phyloP scores from a whole-genome alignment of 2,797 vertebrate genomes.

The Helostoma temminkii region DNA sequence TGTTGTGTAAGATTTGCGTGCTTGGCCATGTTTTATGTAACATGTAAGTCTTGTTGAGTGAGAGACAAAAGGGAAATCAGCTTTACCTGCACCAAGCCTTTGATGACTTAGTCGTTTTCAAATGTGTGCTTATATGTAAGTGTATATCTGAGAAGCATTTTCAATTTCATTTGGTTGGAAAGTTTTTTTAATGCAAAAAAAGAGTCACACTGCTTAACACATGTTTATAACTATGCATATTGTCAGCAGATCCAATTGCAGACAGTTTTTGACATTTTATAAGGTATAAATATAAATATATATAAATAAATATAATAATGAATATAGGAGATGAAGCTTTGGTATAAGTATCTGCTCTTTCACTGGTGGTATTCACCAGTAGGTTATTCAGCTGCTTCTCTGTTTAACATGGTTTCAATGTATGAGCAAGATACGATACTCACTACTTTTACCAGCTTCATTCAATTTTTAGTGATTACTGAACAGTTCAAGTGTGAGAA shows the following conservation, averaged over 20 bases:
- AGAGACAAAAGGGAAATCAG: conserved; percentile 9
- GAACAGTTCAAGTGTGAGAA: conserved; percentile 3
- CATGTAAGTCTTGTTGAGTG: not conserved
- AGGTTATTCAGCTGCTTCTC: not conserved
- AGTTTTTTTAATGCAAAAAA: not conserved
- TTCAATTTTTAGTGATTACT: conserved; percentile 37
- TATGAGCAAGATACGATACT: not conserved
- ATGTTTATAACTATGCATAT: not conserved
- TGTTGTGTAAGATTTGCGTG: not conserved
- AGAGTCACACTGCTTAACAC: too few relatives aligned
- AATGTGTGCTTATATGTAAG: too few relatives aligned
- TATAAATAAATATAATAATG: too few relatives aligned
- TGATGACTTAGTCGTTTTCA: conserved; percentile 18
- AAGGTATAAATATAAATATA: too few relatives aligned
- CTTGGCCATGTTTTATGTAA: conserved; percentile 23
- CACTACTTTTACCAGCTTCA: not conserved
- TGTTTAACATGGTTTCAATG: conserved; percentile 16
- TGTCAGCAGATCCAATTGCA: too few relatives aligned
- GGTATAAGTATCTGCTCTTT: not conserved
- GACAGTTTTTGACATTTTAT: too few relatives aligned
- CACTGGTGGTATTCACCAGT: too few relatives aligned
- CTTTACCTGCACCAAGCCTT: conserved; percentile 21
- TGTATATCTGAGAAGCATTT: too few relatives aligned
- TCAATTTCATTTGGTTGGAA: conserved; percentile 9
- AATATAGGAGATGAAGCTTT: not conserved